A percentile compares a stretch with the other conserved stretches of the same genome.
Conservation (phyloP, 1,140 invertebrate genomes). For the Drosophila bipectinata region DNA sequence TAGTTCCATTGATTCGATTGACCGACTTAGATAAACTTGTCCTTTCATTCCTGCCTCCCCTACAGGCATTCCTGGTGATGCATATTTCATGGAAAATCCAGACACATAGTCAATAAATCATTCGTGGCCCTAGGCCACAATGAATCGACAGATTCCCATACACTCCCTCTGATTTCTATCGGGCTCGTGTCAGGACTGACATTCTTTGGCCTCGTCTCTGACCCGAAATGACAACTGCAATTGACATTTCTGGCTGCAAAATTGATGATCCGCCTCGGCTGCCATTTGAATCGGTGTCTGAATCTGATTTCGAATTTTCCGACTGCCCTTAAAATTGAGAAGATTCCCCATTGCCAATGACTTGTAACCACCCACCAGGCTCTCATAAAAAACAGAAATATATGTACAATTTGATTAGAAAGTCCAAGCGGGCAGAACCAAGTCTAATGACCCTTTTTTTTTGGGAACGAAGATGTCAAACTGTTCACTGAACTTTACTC, state of each 20-base stretch:
- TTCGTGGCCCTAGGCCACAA: conserved; percentile 17
- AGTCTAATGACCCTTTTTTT: conserved; percentile 41
- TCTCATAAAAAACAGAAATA: conserved; percentile 22
- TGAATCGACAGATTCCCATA: conserved; percentile 54
- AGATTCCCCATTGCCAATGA: conserved; percentile 19
- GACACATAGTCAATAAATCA: conserved; percentile 63
- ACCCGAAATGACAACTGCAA: conserved; percentile 70
- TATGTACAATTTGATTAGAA: conserved; percentile 28
- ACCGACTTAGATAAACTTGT: conserved; percentile 25
- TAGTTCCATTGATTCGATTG: conserved; percentile 45
- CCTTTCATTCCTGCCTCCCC: not conserved
- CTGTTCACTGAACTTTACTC: conserved; percentile 27
- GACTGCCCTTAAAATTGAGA: conserved; percentile 32
- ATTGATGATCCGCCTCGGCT: conserved; percentile 64
- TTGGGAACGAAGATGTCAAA: conserved; percentile 42
- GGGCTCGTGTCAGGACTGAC: conserved; percentile 49
- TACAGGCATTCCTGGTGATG: not conserved
- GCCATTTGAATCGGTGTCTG: conserved; percentile 4
- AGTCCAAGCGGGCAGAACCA: not conserved
- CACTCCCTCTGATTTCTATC: conserved; percentile 47
- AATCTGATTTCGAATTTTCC: conserved; percentile 24
- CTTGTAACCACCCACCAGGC: conserved; percentile 15
- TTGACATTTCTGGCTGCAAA: conserved; percentile 67
- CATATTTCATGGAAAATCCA: conserved; percentile 44
- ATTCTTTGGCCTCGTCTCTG: conserved; percentile 49